Percentiles rank a stretch among this genome's conserved stretches.
Evolutionary conservation across 2,113 vertebrate genomes (phyloP).

Genomic region (Upupa epops): DNA sequence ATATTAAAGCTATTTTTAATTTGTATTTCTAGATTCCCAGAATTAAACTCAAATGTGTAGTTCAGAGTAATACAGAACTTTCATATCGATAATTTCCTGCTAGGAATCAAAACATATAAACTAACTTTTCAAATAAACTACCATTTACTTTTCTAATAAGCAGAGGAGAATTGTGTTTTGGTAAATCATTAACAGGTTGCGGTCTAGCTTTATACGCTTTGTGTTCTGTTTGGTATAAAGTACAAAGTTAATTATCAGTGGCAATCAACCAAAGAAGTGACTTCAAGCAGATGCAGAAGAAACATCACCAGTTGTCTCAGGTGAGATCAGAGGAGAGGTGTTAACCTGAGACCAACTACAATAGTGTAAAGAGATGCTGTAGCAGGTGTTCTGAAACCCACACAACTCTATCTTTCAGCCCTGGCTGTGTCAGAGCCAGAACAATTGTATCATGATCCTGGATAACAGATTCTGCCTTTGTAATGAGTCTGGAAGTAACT

Average conservation of each 20-base stretch:
- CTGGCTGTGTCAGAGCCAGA: not conserved
- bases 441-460: not conserved
- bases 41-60: not conserved
- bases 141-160: not conserved
- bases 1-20: not conserved
- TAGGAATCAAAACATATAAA: not conserved
- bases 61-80: not conserved
- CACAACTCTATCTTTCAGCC: slow-evolving; percentile 1
- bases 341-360: slow-evolving; percentile 44
- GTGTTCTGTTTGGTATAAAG: not conserved
- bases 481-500: not conserved
- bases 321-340: slow-evolving; percentile 57
- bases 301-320: slow-evolving; percentile 35
- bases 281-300: not conserved
- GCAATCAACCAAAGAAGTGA: not conserved
- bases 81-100: not conserved
- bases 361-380: slow-evolving; percentile 19
- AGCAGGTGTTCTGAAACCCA: slow-evolving; percentile 3
- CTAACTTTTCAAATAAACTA: not conserved
- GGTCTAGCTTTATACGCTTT: not conserved
- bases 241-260: slow-evolving; percentile 14
- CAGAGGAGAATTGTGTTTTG: not conserved
- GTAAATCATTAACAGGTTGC: not conserved
- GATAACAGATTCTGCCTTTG: slow-evolving; percentile 10
- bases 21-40: not conserved